A percentile compares a stretch with the other conserved stretches of the same genome.
Conservation (phyloP, 2,888 invertebrate species). For the Hyposoter dolosus region DNA sequence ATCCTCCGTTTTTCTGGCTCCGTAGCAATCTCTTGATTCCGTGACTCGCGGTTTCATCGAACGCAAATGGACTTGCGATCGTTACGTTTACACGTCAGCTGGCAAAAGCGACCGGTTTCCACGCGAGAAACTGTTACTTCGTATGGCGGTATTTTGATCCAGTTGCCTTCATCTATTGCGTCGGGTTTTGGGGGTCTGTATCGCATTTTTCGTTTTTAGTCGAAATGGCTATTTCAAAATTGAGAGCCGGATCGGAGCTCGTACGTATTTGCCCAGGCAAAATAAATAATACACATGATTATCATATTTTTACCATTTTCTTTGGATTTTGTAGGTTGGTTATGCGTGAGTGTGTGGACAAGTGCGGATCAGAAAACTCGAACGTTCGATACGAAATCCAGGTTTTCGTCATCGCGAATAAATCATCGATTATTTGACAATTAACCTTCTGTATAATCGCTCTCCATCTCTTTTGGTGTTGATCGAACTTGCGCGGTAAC, state of each 20-base stretch:
- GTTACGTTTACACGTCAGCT: conserved; percentile 60
- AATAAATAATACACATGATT: conserved; percentile 69
- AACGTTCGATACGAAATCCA: conserved; percentile 57
- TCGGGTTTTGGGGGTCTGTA: conserved; percentile 89
- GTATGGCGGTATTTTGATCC: conserved; percentile 85
- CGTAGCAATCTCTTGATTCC: conserved; percentile 32
- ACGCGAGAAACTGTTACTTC: conserved; percentile 85
- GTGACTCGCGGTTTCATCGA: conserved; percentile 46
- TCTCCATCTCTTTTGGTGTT: conserved; percentile 7
- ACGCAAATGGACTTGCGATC: not conserved
- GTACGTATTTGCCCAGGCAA: conserved; percentile 82
- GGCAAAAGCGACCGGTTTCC: conserved; percentile 83
- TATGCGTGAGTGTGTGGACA: conserved; percentile 5
- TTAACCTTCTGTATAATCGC: not conserved
- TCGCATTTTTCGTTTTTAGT: conserved; percentile 84
- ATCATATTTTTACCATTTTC: conserved; percentile 9
- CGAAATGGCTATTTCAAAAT: conserved; percentile 90
- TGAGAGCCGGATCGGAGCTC: conserved; percentile 88
- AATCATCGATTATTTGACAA: conserved; percentile 43
- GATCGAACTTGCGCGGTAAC: conserved; percentile 35
- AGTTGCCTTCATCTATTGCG: conserved; percentile 90
- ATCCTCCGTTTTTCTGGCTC: conserved; percentile 60
- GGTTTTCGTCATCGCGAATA: conserved; percentile 63
- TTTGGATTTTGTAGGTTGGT: conserved; percentile 36
- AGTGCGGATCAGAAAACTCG: conserved; percentile 24